Evolutionary conservation across 2,888 invertebrate genomes (phyloP).

Genomic region (Dolichomitus sp.): DNA sequence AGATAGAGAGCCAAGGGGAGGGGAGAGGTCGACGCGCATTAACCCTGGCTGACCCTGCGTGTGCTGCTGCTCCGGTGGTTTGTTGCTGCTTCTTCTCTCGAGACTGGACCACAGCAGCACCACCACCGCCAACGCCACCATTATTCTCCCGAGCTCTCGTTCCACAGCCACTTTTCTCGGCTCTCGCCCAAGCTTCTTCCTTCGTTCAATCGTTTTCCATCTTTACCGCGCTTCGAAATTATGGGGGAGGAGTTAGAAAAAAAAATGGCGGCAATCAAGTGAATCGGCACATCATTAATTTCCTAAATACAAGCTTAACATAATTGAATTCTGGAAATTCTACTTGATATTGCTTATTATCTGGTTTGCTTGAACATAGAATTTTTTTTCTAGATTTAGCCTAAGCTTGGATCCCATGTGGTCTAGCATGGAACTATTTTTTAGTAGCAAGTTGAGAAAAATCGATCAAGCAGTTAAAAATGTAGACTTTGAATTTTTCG

Average conservation of each 20-base stretch:
- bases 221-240: not conserved
- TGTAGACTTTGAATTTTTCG: too few relatives aligned
- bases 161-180: slow-evolving; percentile 37
- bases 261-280: not conserved
- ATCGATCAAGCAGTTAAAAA: too few relatives aligned
- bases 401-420: too few relatives aligned
- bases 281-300: not conserved
- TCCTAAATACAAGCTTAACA: not conserved
- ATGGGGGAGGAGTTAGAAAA: not conserved
- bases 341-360: too few relatives aligned
- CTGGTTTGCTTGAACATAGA: too few relatives aligned
- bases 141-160: slow-evolving; percentile 54
- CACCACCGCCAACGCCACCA: slow-evolving; percentile 25
- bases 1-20: slow-evolving; percentile 4
- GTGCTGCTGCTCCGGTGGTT: slow-evolving; percentile 34
- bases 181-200: slow-evolving; percentile 12
- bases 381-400: too few relatives aligned
- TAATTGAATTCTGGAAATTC: not conserved
- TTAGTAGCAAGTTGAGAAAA: too few relatives aligned
- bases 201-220: not conserved
- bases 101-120: slow-evolving; percentile 20
- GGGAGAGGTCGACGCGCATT: slow-evolving; percentile 56
- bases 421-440: too few relatives aligned
- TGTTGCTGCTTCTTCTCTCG: slow-evolving; percentile 17
- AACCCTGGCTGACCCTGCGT: slow-evolving; percentile 61